Percentiles rank a stretch among this genome's conserved stretches.
Evolutionary conservation across 64 coral and sea anemone genomes (phyloP).

Genomic region (Acropora tenuis): DNA sequence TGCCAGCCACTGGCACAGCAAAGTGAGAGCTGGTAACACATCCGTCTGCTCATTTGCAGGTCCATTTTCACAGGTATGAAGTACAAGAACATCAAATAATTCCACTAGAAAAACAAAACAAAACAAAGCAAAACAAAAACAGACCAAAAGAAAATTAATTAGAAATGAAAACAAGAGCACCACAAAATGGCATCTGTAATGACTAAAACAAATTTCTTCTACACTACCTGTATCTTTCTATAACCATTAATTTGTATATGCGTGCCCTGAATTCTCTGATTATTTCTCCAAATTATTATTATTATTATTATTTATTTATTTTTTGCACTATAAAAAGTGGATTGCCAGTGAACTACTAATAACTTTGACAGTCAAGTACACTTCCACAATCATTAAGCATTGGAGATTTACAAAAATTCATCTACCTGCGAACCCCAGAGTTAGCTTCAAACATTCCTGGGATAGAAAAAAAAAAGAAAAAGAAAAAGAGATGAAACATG

Average conservation of each 20-base stretch:
- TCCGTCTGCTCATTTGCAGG: slow-evolving; percentile 34
- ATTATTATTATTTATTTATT: too few relatives aligned
- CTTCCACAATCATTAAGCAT: too few relatives aligned
- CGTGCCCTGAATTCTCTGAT: too few relatives aligned
- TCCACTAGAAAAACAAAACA: slow-evolving; percentile 60
- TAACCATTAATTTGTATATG: too few relatives aligned
- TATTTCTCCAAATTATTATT: too few relatives aligned
- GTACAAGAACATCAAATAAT: slow-evolving; percentile 63
- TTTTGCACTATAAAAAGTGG: too few relatives aligned
- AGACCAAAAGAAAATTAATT: background rate
- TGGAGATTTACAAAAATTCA: too few relatives aligned
- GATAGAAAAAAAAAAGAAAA: background rate
- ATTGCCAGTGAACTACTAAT: too few relatives aligned
- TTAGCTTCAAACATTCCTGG: slow-evolving; percentile 82
- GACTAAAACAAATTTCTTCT: too few relatives aligned
- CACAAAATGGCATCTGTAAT: too few relatives aligned
- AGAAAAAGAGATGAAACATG: background rate
- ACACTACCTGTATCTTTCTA: too few relatives aligned
- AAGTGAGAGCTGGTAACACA: slow-evolving; percentile 59
- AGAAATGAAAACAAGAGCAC: background rate
- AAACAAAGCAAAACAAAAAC: background rate
- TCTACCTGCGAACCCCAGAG: slow-evolving; percentile 88
- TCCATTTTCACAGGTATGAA: slow-evolving; percentile 35
- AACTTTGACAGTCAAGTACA: too few relatives aligned
- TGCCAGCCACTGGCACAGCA: slow-evolving; percentile 87